Evolutionary conservation across 2,113 vertebrate species (phyloP).

Genomic region (Phoxinus phoxinus): DNA sequence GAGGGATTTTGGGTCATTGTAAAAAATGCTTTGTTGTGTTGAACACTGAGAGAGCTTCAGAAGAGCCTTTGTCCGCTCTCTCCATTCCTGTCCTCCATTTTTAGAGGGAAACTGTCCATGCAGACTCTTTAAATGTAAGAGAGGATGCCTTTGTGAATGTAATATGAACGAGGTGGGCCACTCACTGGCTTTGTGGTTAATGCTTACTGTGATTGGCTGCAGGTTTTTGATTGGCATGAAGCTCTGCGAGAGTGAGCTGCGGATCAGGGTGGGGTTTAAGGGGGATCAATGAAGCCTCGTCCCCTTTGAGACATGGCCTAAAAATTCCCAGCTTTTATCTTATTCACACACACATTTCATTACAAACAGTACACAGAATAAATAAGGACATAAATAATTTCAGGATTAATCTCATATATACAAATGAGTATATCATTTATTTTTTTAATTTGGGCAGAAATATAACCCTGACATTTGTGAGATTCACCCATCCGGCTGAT

Average conservation of each 20-base stretch:
- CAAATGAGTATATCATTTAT: neutral
- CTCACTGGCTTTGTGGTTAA: neutral
- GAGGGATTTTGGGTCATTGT: neutral
- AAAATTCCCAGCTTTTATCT: constrained; percentile 54
- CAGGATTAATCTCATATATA: neutral
- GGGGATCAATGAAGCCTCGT: constrained; percentile 63
- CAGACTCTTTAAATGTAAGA: neutral
- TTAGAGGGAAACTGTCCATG: neutral
- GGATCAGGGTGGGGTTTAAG: constrained; percentile 45
- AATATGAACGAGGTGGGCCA: neutral
- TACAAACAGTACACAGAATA: neutral
- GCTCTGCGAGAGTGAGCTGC: constrained; percentile 11
- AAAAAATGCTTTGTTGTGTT: constrained; percentile 2
- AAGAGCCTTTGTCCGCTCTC: neutral
- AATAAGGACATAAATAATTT: neutral
- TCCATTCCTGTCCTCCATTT: neutral
- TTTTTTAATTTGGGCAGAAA: neutral
- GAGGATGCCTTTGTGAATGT: neutral
- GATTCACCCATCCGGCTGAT: neutral
- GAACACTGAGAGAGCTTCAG: neutral
- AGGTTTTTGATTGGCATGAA: constrained; percentile 30
- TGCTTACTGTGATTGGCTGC: constrained; percentile 33
- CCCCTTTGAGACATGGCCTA: constrained; percentile 69
- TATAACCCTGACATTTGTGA: neutral
- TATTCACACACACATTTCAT: neutral